Evolutionary conservation across 2,797 vertebrate species (phyloP), one percentile per base, ranked within the genome.

Genomic region (Tragelaphus oryx): DNA sequence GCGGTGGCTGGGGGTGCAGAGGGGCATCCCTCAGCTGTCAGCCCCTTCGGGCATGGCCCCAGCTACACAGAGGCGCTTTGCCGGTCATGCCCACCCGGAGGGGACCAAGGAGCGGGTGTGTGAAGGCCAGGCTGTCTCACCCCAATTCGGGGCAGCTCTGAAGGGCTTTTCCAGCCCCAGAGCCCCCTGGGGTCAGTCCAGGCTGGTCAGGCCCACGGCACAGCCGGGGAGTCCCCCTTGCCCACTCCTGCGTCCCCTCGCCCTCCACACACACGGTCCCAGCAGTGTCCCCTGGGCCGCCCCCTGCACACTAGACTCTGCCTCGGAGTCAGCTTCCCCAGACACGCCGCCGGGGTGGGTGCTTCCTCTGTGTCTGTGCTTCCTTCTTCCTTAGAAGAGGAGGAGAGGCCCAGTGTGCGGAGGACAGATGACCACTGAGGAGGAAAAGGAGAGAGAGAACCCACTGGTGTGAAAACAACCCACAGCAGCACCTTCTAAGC

Each of bases 381-480:
- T n/a, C 48, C 11, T 33, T 89, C 44, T 4, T 52, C 59, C 84
- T 82, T n/a, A 8, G 37, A 41, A 57, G 75, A 41, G 24, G 60
- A 88, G 78, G 28, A 84, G 22, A 60, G 26, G 46, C n/a, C 37
- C 41, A 3, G 4, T 0, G 11, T 24, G 46, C 37, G 26, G 33
- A 75, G 59, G n/a, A 82, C 26, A 60, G 37, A 10, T 1, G 46
- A 41, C 22, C 28, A 17, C 52, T 1, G 0, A 1, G 55, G 57
- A 78, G 44, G 59, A 41, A 59, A n/a, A 54, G n/a, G 52, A 1
- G 12, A 24, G 44, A 18, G 37, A 50, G 41, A 11, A 17, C 33
- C 22, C 62, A 52, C 75, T 0, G 20, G 80, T 0, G 11, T 41
- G 33, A 0, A 41, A 17, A 48, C 75, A 50, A 4, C 4, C 2